These are phyloP conservation scores for Panzeria rudis DNA, from an alignment of 2,888 invertebrate species.

Conservation along the genomic window DNA sequence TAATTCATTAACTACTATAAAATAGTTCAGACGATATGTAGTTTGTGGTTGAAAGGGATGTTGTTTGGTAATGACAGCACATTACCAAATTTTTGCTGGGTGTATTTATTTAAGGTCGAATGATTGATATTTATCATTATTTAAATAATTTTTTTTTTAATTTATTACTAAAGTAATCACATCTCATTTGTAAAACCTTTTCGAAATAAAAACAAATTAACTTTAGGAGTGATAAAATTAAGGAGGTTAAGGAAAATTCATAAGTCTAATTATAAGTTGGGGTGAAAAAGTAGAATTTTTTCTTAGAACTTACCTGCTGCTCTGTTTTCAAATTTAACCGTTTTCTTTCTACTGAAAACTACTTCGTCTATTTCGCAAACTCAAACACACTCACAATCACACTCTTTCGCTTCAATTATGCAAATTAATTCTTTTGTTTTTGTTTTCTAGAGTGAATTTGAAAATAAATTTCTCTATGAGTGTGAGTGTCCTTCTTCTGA, in stretches of 20 bases:
- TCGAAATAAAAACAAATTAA: not conserved
- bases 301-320: slow-evolving; percentile 29
- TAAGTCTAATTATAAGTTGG: slow-evolving; percentile 7
- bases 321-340: slow-evolving; percentile 3
- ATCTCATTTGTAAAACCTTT: not conserved
- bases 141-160: not conserved
- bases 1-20: too few species aligned
- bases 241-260: not conserved
- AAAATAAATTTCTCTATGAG: slow-evolving; percentile 8
- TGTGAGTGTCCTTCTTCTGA: slow-evolving; percentile 16
- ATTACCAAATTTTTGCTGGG: too few species aligned
- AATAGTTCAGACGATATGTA: too few species aligned
- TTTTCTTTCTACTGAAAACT: slow-evolving; percentile 23
- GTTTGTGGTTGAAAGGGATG: too few species aligned
- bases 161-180: not conserved
- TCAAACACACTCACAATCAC: not conserved
- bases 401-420: slow-evolving; percentile 58
- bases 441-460: slow-evolving; percentile 29
- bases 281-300: slow-evolving; percentile 4
- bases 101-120: too few species aligned
- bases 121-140: not conserved
- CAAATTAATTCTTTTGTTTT: slow-evolving; percentile 61
- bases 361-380: slow-evolving; percentile 24
- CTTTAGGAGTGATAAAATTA: not conserved
- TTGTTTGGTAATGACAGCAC: too few species aligned